These are phyloP conservation scores for Plectrocnemia conspersa DNA, from an alignment of 1,140 invertebrate genomes.

Conservation along the genomic window DNA sequence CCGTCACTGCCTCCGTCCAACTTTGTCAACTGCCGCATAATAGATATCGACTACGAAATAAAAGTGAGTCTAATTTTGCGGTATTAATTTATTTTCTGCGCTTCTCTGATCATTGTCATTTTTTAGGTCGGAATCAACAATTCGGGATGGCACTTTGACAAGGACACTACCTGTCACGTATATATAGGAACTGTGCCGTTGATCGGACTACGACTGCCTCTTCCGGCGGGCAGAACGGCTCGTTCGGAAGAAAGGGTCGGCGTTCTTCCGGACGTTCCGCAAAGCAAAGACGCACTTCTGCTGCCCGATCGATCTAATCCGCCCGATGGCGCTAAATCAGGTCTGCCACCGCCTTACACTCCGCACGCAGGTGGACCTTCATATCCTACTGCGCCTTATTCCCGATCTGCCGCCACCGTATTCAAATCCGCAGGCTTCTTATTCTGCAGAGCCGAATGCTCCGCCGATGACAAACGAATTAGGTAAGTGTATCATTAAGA, in stretches of 20 bases:
- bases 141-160: slow-evolving; percentile 54
- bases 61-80: slow-evolving; percentile 48
- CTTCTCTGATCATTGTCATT: background rate
- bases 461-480: background rate
- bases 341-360: no score
- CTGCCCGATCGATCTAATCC: background rate
- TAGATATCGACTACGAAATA: slow-evolving; percentile 64
- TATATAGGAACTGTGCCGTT: slow-evolving; percentile 64
- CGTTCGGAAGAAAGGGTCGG: background rate
- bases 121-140: slow-evolving; percentile 48
- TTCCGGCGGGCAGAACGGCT: slow-evolving; percentile 31
- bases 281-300: slow-evolving; percentile 10
- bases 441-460: background rate
- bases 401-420: background rate
- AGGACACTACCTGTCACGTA: slow-evolving; percentile 52
- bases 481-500: no score
- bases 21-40: slow-evolving; percentile 61
- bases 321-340: no score
- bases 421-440: background rate
- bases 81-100: slow-evolving; percentile 3
- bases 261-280: background rate
- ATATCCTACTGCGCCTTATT: background rate
- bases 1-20: slow-evolving; percentile 67
- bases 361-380: no score
- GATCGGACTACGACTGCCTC: slow-evolving; percentile 45